Evolutionary conservation across 2,797 vertebrate species (phyloP).

Genomic region (Thamnophis elegans): DNA sequence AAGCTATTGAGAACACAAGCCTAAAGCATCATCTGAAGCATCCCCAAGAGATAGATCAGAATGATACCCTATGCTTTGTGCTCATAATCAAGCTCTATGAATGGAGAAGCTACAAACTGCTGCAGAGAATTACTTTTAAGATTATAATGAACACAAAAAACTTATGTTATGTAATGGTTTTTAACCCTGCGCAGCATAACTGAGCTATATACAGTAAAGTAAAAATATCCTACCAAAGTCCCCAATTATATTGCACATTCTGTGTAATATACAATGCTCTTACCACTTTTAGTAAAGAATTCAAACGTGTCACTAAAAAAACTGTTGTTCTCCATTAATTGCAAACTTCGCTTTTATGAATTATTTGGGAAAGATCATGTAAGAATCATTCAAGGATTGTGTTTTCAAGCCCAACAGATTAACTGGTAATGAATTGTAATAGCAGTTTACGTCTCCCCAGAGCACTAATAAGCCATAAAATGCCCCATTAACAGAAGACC

Average conservation of each 20-base stretch:
- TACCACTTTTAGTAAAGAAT: not conserved
- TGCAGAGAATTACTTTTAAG: not conserved
- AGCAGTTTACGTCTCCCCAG: not conserved
- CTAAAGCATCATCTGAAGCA: not conserved
- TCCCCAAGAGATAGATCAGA: not conserved
- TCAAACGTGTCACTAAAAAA: not conserved
- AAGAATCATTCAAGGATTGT: slow-evolving; percentile 4
- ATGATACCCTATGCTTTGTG: not conserved
- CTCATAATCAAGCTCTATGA: not conserved
- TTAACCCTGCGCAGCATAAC: not conserved
- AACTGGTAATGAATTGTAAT: not conserved
- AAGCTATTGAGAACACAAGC: not conserved
- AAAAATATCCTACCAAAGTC: not conserved
- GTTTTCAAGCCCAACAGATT: slow-evolving; percentile 16
- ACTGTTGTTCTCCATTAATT: not conserved
- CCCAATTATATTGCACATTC: slow-evolving; percentile 26
- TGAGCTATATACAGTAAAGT: slow-evolving; percentile 15
- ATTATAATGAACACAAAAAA: not conserved
- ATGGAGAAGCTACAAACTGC: not conserved
- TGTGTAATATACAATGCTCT: slow-evolving; percentile 2
- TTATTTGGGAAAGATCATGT: not conserved
- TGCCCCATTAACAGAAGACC: slow-evolving; percentile 57
- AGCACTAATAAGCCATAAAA: slow-evolving; percentile 61
- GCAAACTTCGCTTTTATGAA: not conserved
- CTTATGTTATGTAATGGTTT: not conserved